A percentile compares a stretch with the other conserved stretches of the same genome.
These are phyloP conservation scores for Chromis chromis DNA, from an alignment of 2,797 vertebrate species.

Conservation along the genomic window DNA sequence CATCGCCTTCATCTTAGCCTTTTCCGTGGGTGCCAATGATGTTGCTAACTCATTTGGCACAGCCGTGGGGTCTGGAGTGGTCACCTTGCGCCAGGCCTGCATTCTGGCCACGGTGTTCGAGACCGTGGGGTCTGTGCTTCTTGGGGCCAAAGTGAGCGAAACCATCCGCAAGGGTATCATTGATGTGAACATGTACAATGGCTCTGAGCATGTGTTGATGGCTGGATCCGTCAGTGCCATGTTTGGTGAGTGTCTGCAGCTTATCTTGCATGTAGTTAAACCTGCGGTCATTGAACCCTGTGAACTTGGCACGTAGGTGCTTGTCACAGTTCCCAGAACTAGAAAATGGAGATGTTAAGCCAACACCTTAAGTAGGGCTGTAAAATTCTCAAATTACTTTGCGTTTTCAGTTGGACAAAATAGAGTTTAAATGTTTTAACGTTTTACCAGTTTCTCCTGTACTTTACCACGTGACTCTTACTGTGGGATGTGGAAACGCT, in stretches of 20 bases:
- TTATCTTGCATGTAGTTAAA: constrained; percentile 20
- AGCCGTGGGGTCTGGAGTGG: constrained; percentile 96
- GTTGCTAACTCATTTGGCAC: constrained; percentile 99
- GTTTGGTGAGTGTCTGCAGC: constrained; percentile 87
- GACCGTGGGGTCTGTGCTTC: constrained; percentile 93
- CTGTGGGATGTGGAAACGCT: not conserved
- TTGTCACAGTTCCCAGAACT: not conserved
- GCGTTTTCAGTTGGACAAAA: not conserved
- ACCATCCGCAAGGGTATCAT: constrained; percentile 97
- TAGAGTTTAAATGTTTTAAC: too few species aligned
- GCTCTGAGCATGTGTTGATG: constrained; percentile 86
- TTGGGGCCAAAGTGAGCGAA: constrained; percentile 97
- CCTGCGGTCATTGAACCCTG: not conserved
- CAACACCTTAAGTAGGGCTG: not conserved
- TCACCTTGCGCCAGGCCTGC: constrained; percentile 94
- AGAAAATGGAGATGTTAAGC: not conserved
- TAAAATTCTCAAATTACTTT: not conserved
- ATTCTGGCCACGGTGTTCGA: constrained; percentile 94
- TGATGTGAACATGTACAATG: constrained; percentile 90
- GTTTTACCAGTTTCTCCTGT: too few species aligned
- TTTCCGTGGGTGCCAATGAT: constrained; percentile 98
- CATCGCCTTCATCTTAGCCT: constrained; percentile 96
- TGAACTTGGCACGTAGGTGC: not conserved
- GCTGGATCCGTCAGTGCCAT: constrained; percentile 97
- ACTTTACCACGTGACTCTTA: too few species aligned